phyloP scores from a whole-genome alignment of 1,140 invertebrate genomes.

The Dryas iulia region DNA sequence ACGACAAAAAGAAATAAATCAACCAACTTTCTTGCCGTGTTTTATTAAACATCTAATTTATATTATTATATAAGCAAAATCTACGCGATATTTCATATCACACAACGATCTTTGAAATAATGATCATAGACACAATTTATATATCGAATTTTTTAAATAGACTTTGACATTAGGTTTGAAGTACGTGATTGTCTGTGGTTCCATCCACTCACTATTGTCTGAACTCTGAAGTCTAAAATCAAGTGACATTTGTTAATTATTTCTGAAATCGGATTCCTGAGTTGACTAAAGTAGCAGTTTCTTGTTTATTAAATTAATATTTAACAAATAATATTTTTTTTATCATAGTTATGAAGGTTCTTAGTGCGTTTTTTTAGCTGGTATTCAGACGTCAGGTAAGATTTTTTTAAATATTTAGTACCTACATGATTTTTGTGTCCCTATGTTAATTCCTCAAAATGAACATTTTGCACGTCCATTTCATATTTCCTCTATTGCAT shows the following conservation, averaged over 20 bases:
- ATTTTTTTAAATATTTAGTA: background rate
- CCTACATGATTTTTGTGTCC: background rate
- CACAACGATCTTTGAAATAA: no score
- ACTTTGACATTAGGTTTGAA: background rate
- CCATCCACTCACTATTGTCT: background rate
- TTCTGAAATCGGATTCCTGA: background rate
- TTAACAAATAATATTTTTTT: background rate
- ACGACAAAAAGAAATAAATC: no score
- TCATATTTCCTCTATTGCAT: constrained; percentile 68
- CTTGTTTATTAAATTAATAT: background rate
- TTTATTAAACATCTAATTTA: no score
- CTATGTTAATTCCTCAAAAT: constrained; percentile 7
- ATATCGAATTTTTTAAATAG: no score
- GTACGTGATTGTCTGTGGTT: background rate
- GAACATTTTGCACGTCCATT: constrained; percentile 19
- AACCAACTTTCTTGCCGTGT: no score
- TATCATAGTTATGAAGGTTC: background rate
- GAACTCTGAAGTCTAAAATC: background rate
- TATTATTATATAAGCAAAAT: no score
- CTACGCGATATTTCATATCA: no score
- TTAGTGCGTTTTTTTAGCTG: background rate
- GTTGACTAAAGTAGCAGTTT: background rate
- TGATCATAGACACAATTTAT: no score
- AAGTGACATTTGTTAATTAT: background rate
- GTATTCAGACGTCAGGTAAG: background rate